Conservation (phyloP, 2,888 invertebrate species). For the Adela reaumurella region DNA sequence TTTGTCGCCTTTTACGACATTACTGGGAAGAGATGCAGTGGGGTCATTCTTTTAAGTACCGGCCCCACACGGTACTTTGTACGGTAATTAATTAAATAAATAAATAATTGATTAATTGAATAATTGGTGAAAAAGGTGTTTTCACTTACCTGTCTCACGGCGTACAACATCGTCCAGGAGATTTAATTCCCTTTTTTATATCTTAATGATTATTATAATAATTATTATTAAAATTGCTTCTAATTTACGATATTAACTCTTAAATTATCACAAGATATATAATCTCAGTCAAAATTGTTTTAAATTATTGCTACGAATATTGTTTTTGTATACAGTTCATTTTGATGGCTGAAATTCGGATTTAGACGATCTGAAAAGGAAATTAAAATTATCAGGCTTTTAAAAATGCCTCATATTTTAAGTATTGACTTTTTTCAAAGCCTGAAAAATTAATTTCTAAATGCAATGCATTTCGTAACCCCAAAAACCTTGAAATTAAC, state of each 20-base stretch:
- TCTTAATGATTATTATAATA: not conserved
- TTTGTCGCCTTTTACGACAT: too few species aligned
- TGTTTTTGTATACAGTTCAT: not conserved
- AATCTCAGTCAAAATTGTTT: not conserved
- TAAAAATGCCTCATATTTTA: too few species aligned
- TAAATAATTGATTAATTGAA: not conserved
- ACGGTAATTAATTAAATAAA: not conserved
- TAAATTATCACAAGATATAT: not conserved
- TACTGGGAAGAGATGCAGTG: too few species aligned
- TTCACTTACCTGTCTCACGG: slow-evolving; percentile 43
- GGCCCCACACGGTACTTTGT: too few species aligned
- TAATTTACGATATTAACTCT: not conserved
- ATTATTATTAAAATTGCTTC: not conserved
- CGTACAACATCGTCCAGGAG: slow-evolving; percentile 32
- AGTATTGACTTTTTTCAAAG: too few species aligned
- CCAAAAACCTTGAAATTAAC: not conserved
- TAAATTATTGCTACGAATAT: not conserved
- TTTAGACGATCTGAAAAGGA: not conserved
- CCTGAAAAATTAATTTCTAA: too few species aligned
- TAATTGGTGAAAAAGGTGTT: not conserved
- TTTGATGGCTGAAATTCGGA: not conserved
- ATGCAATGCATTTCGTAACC: too few species aligned
- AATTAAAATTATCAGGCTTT: too few species aligned
- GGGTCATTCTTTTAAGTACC: too few species aligned
- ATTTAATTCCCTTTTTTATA: not conserved